Evolutionary conservation across 92 coral and sea anemone genomes (phyloP).

Genomic region (Parazoanthus atlanticus): DNA sequence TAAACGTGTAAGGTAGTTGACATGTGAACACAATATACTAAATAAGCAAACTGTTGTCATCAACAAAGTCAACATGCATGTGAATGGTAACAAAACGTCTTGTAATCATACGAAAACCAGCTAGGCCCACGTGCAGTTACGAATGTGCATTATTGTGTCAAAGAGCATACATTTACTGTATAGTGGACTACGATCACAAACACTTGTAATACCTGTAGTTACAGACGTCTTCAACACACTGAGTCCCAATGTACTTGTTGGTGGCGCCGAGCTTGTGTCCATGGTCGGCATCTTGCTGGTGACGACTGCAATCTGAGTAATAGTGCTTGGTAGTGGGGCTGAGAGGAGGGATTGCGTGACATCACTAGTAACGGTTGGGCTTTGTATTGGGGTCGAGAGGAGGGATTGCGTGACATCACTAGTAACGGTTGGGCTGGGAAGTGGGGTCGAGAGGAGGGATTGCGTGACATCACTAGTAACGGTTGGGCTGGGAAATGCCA

Average conservation of each 20-base stretch:
- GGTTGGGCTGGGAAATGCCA: not conserved
- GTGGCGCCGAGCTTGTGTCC: not conserved
- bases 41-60: not conserved
- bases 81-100: too few relatives aligned
- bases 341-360: not conserved
- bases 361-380: too few relatives aligned
- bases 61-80: not conserved
- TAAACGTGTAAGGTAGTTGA: too few relatives aligned
- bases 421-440: not conserved
- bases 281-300: not conserved
- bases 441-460: not conserved
- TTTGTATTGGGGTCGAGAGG: not conserved
- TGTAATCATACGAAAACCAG: not conserved
- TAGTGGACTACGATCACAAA: not conserved
- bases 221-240: conserved; percentile 1
- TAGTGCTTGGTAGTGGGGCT: not conserved
- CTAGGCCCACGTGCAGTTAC: not conserved
- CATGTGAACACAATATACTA: not conserved
- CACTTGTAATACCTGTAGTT: conserved; percentile 22
- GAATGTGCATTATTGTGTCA: not conserved
- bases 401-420: conserved; percentile 1
- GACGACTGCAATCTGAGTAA: conserved; percentile 15
- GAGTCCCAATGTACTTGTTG: not conserved
- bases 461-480: conserved; percentile 10
- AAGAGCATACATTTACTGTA: not conserved